phyloP scores from a whole-genome alignment of 2,797 vertebrate genomes.

The Helarctos malayanus region DNA sequence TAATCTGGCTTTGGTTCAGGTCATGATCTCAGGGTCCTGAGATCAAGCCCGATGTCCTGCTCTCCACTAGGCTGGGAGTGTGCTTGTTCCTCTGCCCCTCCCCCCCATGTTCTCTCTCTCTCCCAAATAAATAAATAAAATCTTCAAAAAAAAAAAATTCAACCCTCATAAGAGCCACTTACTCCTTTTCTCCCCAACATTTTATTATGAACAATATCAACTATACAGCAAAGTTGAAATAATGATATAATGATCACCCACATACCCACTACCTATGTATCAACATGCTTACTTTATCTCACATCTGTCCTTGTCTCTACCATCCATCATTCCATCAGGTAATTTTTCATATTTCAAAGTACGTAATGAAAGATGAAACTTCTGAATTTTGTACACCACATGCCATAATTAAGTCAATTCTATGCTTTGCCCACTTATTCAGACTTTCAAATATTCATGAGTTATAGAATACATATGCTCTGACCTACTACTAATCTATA shows the following conservation, averaged over 20 bases:
- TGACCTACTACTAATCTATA: background rate
- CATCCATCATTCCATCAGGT: background rate
- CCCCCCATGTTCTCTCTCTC: too few species aligned
- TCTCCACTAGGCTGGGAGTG: too few species aligned
- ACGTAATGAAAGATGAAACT: background rate
- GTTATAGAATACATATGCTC: background rate
- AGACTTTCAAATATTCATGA: background rate
- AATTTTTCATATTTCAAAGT: slow-evolving; percentile 11
- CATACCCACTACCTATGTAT: background rate
- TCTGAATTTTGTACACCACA: background rate
- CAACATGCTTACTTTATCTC: background rate
- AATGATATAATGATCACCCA: background rate
- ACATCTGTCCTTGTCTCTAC: background rate
- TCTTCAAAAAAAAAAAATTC: background rate
- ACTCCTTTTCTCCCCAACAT: rapidly evolving
- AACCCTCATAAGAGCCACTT: background rate
- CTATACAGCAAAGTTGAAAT: background rate
- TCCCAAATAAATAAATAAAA: too few species aligned
- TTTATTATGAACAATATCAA: background rate
- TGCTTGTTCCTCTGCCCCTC: too few species aligned
- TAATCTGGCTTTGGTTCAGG: too few species aligned
- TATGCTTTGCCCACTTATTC: background rate
- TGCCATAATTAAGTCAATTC: background rate
- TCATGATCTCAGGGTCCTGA: too few species aligned
- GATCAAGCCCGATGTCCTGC: too few species aligned